Evolutionary conservation across 64 coral and sea anemone species (phyloP), one percentile per base, ranked within the genome.

Genomic region (Stichodactyla mertensii): DNA sequence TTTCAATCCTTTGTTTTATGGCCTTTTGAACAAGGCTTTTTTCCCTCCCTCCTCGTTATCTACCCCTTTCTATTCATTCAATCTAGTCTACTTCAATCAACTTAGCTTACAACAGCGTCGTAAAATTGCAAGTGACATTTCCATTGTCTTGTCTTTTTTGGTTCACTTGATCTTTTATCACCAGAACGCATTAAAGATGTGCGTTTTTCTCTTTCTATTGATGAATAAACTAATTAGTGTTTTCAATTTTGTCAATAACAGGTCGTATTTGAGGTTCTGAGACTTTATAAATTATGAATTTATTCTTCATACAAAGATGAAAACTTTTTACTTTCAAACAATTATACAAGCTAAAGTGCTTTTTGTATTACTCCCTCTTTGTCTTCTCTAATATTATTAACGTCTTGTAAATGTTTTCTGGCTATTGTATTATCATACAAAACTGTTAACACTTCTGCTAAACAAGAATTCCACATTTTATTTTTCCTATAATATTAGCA

Each of bases 391-490:
- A 74, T 83, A 83, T 89, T 70, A 83, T 58, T 74, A 89, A 89
- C 84, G 81, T 53, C 88, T 74, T 89, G 70, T 89, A 57, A 82
- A 84, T 62, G 56, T 82, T 82, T 58, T 14, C 26, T 77, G 57
- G 31, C 88, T 70, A 84, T 89, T 89, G 88, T 89, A 84, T 82
- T 83, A 31, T 24, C n/a, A 74, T 71, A 89, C 88, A 89, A 84
- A 89, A 89, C 81, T 84, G 70, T 89, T 64, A 67, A 84, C 81
- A 77, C 82, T 89, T 66, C 12, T 69, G n/a, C 18, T 23, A 22
- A 69, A 69, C 64, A 23, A 8, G 19, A 69, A 69, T 6, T 74
- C 24, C 14, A 74, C 69, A 27, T 3, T 74, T 36, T 4, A 22
- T 69, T 11, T 31, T 23, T 23, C 24, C 22, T 58, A 11, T 58